Evolutionary conservation across 2,797 vertebrate genomes (phyloP), one percentile per base, ranked within the genome.

Genomic region (Galagoides demidoff): DNA sequence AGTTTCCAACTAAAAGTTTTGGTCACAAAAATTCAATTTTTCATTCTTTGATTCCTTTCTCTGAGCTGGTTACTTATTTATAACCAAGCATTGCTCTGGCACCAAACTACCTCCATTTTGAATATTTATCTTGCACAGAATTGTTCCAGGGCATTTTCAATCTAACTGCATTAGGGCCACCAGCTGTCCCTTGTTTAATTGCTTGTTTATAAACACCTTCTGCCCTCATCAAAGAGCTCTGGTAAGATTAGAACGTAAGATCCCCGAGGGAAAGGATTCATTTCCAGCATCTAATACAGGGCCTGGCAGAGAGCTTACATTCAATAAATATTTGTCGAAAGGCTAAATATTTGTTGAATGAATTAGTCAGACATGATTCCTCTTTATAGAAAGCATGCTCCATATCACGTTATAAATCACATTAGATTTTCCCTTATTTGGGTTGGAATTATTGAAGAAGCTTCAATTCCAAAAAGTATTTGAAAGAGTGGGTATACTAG

Each of bases 261-360:
- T 85, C 63, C 49, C n/a, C 3, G 3, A 81, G 55, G 59, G 45
- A 78, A 64, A 81, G 17, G 57, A 77, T 63, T 93, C 23, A 82
- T 55, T 77, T 63, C 63, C 6, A 81, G 85, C 29, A 94, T 57
- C 92, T 81, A 49, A 27, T 43, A 84, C 31, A 91, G 52, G 37
- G 29, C 13, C 49, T 73, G 70, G 43, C 19, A 84, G 27, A 34
- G 12, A 71, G 23, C 19, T 31, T 8, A 61, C n/a, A 59, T 39
- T 71, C 59, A 70, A 84, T 81, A 89, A 95, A 92, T 55, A 84
- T 95, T 96, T 95, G 68, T 89, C 81, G 43, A 90, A 81, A 74
- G n/a, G 49, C 81, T 93, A 93, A 85, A 96, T 89, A 82, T 81
- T 94, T 95, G 68, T 73, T 78, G 55, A 92, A 74, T 79, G 61